A percentile compares a stretch with the other conserved stretches of the same genome.
These are phyloP conservation scores for Schlechtendalia chinensis DNA, from an alignment of 1,140 invertebrate species.

Conservation along the genomic window DNA sequence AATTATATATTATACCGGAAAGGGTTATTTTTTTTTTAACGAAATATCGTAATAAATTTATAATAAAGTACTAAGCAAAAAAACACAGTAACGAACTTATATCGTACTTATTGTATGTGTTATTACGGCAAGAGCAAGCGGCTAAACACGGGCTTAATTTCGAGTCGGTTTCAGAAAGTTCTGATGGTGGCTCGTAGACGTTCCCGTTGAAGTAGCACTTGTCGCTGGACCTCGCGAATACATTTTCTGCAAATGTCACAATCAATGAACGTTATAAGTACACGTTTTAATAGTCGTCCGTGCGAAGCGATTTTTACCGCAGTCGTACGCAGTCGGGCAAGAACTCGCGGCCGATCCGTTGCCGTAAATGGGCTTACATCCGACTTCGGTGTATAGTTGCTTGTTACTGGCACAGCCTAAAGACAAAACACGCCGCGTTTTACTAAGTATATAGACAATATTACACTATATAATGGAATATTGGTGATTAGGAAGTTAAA, in stretches of 20 bases:
- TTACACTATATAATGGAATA: no score
- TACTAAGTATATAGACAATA: no score
- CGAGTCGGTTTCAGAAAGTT: constrained; percentile 11
- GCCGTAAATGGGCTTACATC: constrained; percentile 23
- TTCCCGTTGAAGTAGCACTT: constrained; percentile 40
- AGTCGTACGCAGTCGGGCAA: constrained; percentile 35
- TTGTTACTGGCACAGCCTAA: constrained; percentile 24
- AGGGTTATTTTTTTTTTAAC: not conserved
- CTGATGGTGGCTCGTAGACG: not conserved
- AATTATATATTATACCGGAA: no score
- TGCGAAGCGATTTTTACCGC: not conserved
- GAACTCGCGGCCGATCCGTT: not conserved
- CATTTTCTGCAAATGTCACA: not conserved
- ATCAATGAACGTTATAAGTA: not conserved
- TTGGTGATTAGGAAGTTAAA: no score
- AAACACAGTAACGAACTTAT: not conserved
- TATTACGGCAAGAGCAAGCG: not conserved
- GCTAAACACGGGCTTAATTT: constrained; percentile 22
- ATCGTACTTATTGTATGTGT: constrained; percentile 19
- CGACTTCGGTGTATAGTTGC: constrained; percentile 31
- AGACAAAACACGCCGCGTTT: constrained; percentile 4
- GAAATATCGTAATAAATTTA: no score
- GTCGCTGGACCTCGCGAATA: not conserved
- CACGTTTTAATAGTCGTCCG: not conserved
- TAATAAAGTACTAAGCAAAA: not conserved